Conservation (phyloP, 2,888 invertebrate genomes). For the Lobophora halterata region DNA sequence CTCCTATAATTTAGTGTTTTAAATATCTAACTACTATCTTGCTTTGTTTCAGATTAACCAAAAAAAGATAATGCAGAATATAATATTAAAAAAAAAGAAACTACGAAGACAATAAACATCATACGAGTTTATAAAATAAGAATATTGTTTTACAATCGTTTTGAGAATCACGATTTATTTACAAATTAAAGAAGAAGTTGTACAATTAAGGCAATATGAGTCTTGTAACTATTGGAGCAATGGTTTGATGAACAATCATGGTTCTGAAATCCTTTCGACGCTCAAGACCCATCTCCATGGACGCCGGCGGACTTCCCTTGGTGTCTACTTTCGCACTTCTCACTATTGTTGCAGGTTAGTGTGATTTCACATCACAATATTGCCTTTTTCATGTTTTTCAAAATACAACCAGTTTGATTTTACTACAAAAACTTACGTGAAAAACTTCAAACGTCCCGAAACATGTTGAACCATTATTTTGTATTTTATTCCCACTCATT, state of each 20-base stretch:
- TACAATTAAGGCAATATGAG: slow-evolving; percentile 51
- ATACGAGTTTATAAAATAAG: slow-evolving; percentile 16
- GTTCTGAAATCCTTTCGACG: slow-evolving; percentile 53
- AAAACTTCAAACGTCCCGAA: too few species aligned
- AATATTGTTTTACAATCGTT: slow-evolving; percentile 26
- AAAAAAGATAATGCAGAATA: slow-evolving; percentile 31
- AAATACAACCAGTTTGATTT: too few species aligned
- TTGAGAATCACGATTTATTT: slow-evolving; percentile 30
- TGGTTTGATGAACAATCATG: slow-evolving; percentile 39
- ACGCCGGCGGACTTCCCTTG: slow-evolving; percentile 67
- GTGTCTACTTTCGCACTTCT: slow-evolving; percentile 73
- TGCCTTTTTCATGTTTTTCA: too few species aligned
- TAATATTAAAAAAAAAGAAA: slow-evolving; percentile 48
- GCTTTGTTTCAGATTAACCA: slow-evolving; percentile 57
- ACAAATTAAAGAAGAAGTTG: slow-evolving; percentile 39
- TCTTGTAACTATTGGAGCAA: slow-evolving; percentile 31
- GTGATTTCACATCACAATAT: neutral
- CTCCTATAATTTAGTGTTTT: slow-evolving; percentile 27
- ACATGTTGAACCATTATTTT: too few species aligned
- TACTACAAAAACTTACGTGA: too few species aligned
- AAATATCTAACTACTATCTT: slow-evolving; percentile 23
- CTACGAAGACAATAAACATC: slow-evolving; percentile 42
- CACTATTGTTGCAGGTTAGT: slow-evolving; percentile 72
- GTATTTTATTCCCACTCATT: too few species aligned
- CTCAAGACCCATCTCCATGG: slow-evolving; percentile 60